Percentiles rank a stretch among this genome's conserved stretches.
These are phyloP conservation scores for Vespertilio murinus DNA, from an alignment of 2,797 vertebrate genomes.

Conservation along the genomic window DNA sequence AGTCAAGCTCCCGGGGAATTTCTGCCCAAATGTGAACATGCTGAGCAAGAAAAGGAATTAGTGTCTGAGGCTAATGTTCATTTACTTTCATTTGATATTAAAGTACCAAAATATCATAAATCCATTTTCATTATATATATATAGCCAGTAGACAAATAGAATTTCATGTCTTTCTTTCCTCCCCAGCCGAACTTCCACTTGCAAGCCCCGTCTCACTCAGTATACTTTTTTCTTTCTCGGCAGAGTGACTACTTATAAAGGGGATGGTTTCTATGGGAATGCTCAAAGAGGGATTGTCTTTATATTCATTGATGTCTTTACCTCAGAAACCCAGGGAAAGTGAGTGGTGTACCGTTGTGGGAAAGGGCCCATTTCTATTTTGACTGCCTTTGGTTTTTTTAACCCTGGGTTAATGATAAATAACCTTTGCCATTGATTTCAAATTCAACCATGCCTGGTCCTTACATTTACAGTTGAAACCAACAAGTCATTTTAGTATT, in stretches of 20 bases:
- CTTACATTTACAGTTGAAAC: slow-evolving; percentile 61
- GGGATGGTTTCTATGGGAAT: not conserved
- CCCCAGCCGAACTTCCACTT: not conserved
- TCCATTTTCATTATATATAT: slow-evolving; percentile 6
- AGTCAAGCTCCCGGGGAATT: not conserved
- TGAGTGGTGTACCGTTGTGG: not conserved
- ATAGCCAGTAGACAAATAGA: not conserved
- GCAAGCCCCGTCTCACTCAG: not conserved
- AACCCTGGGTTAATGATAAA: slow-evolving; percentile 59
- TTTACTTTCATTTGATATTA: slow-evolving; percentile 11
- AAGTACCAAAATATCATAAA: not conserved
- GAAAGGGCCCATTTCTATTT: not conserved
- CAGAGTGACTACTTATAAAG: not conserved
- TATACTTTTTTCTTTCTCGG: not conserved
- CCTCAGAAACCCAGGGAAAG: not conserved
- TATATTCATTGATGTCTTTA: slow-evolving; percentile 6
- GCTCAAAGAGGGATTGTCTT: not conserved
- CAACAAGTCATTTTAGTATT: slow-evolving; percentile 52
- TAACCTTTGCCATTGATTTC: slow-evolving; percentile 66
- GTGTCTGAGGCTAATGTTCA: not conserved
- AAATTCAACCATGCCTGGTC: slow-evolving; percentile 19
- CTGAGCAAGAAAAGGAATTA: not conserved
- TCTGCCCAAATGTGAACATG: slow-evolving; percentile 19
- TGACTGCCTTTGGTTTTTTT: slow-evolving; percentile 46
- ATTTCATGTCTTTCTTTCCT: not conserved